Percentiles rank a stretch among this genome's conserved stretches.
phyloP scores from a whole-genome alignment of 1,140 invertebrate species.

The Conus ventricosus region DNA sequence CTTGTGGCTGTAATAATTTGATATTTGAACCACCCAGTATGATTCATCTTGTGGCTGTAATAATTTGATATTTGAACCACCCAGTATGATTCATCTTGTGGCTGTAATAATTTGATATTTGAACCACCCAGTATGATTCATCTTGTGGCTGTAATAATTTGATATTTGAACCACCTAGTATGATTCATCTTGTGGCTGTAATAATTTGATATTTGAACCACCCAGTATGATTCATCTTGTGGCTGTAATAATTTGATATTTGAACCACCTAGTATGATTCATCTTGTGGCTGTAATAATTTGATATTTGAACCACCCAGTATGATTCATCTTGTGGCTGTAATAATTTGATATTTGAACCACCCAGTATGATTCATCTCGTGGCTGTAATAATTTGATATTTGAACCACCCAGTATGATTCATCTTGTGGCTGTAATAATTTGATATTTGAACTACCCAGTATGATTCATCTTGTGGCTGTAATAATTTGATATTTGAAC shows the following conservation, averaged over 20 bases:
- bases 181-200: constrained; percentile 27
- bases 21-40: neutral
- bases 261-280: neutral
- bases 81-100: neutral
- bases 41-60: constrained; percentile 28
- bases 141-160: constrained; percentile 36
- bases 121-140: neutral
- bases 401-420: neutral
- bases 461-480: neutral
- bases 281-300: constrained; percentile 34
- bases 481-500: too few relatives aligned
- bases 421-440: constrained; percentile 33
- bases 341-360: too few relatives aligned
- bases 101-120: too few relatives aligned
- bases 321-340: constrained; percentile 1
- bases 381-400: too few relatives aligned
- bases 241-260: too few relatives aligned
- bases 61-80: too few relatives aligned
- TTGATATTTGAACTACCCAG: neutral
- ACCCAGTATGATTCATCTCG: neutral
- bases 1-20: constrained; percentile 37
- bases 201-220: too few relatives aligned
- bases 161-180: neutral
- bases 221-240: neutral
- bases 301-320: neutral